Percentiles rank a stretch among this genome's conserved stretches.
phyloP scores from a whole-genome alignment of 2,797 vertebrate genomes.

The Lates japonicus region DNA sequence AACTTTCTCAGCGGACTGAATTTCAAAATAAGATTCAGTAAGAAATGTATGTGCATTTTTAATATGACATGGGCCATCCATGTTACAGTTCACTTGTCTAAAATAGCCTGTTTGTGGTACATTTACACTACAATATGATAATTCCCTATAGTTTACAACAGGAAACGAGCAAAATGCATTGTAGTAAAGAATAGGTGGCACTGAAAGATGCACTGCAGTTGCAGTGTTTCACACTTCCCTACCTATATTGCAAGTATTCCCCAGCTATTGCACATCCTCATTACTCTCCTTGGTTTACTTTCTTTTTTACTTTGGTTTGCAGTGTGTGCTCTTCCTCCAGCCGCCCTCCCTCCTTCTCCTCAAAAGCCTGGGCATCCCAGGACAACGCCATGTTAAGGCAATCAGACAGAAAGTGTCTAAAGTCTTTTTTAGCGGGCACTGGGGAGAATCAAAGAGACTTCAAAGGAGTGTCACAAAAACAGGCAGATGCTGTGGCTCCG shows the following conservation, averaged over 20 bases:
- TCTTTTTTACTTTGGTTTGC: conserved; percentile 53
- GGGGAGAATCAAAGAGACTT: conserved; percentile 83
- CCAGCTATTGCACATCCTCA: conserved; percentile 72
- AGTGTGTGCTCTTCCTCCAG: conserved; percentile 30
- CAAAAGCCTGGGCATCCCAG: conserved; percentile 76
- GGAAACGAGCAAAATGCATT: conserved; percentile 16
- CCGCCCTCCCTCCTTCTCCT: conserved; percentile 29
- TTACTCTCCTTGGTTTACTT: conserved; percentile 59
- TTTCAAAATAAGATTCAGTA: neutral
- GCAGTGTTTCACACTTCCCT: conserved; percentile 47
- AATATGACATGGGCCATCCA: neutral
- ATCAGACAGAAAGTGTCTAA: conserved; percentile 79
- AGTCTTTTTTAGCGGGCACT: conserved; percentile 78
- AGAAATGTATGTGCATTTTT: neutral
- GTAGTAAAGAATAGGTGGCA: conserved; percentile 6
- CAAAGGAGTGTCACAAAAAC: conserved; percentile 82
- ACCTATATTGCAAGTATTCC: conserved; percentile 70
- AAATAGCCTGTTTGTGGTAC: neutral
- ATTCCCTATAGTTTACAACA: conserved; percentile 27
- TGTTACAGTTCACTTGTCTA: neutral
- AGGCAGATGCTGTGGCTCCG: conserved; percentile 77
- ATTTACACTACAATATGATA: conserved; percentile 17
- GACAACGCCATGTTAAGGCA: conserved; percentile 79
- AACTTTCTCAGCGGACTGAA: neutral
- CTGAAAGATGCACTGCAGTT: conserved; percentile 18